phyloP scores from a whole-genome alignment of 2,113 vertebrate genomes.

The Vicugna pacos region DNA sequence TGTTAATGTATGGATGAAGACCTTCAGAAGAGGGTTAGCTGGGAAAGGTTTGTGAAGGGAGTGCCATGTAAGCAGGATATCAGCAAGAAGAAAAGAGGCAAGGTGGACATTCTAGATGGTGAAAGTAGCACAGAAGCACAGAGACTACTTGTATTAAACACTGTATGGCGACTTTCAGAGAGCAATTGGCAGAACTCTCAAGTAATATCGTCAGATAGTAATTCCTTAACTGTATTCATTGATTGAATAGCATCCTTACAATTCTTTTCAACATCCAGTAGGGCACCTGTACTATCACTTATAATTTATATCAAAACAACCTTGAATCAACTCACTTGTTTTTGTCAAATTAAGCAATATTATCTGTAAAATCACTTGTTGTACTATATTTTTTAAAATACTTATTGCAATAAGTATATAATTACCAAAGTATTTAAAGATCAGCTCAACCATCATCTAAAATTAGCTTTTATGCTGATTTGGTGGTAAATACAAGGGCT shows the following conservation, averaged over 20 bases:
- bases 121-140: not conserved
- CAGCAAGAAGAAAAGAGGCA: not conserved
- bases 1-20: not conserved
- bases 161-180: not conserved
- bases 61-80: not conserved
- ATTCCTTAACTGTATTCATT: not conserved
- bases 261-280: not conserved
- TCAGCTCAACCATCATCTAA: not conserved
- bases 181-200: not conserved
- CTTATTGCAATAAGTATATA: not conserved
- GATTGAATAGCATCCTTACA: not conserved
- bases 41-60: not conserved
- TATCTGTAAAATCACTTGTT: not conserved
- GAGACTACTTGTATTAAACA: not conserved
- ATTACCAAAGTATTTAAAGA: constrained; percentile 17
- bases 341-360: not conserved
- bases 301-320: constrained; percentile 13
- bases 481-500: not conserved
- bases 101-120: not conserved
- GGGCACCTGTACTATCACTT: not conserved
- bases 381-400: not conserved
- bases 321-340: not conserved
- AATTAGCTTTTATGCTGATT: not conserved
- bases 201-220: not conserved
- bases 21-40: not conserved